Base-by-base conservation (phyloP, 2,113 vertebrate species). In the Chaenocephalus aceratus region DNA sequence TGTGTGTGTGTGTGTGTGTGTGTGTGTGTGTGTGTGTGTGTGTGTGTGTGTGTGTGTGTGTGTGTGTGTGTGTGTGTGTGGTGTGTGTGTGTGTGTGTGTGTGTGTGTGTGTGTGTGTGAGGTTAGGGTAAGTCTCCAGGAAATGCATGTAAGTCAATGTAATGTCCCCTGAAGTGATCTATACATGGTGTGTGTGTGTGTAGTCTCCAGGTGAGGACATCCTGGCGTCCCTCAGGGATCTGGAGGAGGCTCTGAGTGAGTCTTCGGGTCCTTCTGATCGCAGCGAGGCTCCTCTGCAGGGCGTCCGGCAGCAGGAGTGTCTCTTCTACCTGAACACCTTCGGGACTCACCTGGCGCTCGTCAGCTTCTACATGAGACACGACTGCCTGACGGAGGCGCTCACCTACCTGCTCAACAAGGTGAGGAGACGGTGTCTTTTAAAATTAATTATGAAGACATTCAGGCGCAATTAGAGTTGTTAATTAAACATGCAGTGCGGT, bases 361-460 rank as follows among this genome's bases (percentile, higher is more conserved):
- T 98, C 91, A 95, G 96, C 92, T 99, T 99, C 93, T 97, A 98
- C 59, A 91, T 99, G 96, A 95, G 96, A 14, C 97, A 97, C 8
- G 96, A 96, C 87, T 95, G 95, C 83, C 94, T 97, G 93, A 92
- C 93, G 41, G 97, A 99, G 77, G 98, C 98, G 1, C 88, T 99
- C 41, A 89, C 95, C 5, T 95, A 97, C 87, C 90, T 99, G 60
- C 90, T 97, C 66, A 95, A 94, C 89, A 99, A 97, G 97, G 98
- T 98, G 53, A 87, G 72, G 26, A n/a, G 53, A 1, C 0, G 18
- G 3, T 46, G 18, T 2, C 21, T 16, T 64, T 11, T 53, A 36
- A 2, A 1, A 9, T 69, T 13, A 16, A 23, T 1, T 54, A 5
- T 63, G n/a, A 14, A 54, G n/a, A 53, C 18, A 7, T 49, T 58